Evolutionary conservation across 2,797 vertebrate species (phyloP), one percentile per base, ranked within the genome.

Genomic region (Eospalax fontanierii): DNA sequence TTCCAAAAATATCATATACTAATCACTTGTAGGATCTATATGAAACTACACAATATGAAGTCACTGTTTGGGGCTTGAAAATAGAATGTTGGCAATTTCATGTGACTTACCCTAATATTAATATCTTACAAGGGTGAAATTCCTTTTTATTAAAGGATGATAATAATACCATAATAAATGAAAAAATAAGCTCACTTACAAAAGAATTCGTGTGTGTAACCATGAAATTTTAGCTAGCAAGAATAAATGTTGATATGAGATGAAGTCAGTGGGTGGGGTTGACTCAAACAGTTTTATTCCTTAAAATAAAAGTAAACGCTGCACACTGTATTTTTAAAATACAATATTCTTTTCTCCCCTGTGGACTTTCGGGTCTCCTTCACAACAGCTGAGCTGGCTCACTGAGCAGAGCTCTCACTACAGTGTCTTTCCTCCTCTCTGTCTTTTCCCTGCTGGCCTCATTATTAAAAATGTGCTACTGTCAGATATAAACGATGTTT

Each of bases 401-500:
- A 2, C 35, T 61, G 90, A 65, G 63, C 74, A 94, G 87, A 92
- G 35, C n/a, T 28, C 91, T 80, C 54, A 43, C 80, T 71, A 22
- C 35, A 79, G 95, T 50, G 54, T 73, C 80, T 86, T 95, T 93
- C 89, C 78, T 92, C 43, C 70, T 87, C 43, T 91, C 65, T 19
- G 3, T 93, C 94, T 96, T 95, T 68, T 96, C 95, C 95, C 95
- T 89, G 87, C 87, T 97, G 94, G 94, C 85, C 95, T 97, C 95
- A 97, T 97, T 96, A 97, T 96, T 97, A 95, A 97, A 97, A 97
- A 97, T 93, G 95, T 86, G 91, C 93, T 83, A 79, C 93, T 95
- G 95, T 97, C 92, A 94, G 90, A 83, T 95, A 96, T 89, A 97
- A 97, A 96, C 90, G 92, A 94, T 95, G 87, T 74, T 87, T 83